phyloP scores from a whole-genome alignment of 2,797 vertebrate genomes.

The Sebastes cheni region DNA sequence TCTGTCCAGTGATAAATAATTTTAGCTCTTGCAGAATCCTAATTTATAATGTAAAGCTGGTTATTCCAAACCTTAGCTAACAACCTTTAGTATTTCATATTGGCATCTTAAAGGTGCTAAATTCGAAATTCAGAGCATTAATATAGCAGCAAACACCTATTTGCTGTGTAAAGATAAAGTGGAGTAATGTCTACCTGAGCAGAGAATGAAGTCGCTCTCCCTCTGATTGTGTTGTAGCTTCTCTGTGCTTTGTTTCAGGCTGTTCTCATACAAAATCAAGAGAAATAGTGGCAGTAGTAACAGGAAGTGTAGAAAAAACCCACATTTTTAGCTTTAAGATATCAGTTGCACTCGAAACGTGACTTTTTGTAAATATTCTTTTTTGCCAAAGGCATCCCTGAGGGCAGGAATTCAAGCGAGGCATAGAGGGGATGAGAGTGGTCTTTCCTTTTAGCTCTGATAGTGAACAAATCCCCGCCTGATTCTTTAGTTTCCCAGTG shows the following conservation, averaged over 20 bases:
- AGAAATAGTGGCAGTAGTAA: background rate
- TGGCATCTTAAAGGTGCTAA: background rate
- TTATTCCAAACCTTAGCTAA: background rate
- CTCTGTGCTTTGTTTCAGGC: too few species aligned
- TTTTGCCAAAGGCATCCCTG: constrained; percentile 23
- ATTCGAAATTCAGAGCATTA: background rate
- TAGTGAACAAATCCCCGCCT: constrained; percentile 1
- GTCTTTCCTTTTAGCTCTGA: constrained; percentile 24
- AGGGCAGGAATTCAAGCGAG: constrained; percentile 33
- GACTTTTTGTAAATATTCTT: constrained; percentile 29
- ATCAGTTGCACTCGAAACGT: constrained; percentile 1
- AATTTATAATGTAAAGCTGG: background rate
- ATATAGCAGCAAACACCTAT: background rate
- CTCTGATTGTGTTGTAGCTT: background rate
- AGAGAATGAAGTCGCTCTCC: background rate
- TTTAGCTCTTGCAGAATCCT: background rate
- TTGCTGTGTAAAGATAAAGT: background rate
- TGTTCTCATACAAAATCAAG: background rate
- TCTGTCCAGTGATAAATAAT: background rate
- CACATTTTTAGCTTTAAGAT: background rate
- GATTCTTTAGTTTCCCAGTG: background rate
- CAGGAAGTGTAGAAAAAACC: background rate
- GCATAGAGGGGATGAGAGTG: background rate
- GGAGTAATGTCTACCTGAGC: background rate
- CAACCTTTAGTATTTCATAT: background rate